phyloP scores from a whole-genome alignment of 2,113 vertebrate species.

The Phalacrocorax pelagicus region DNA sequence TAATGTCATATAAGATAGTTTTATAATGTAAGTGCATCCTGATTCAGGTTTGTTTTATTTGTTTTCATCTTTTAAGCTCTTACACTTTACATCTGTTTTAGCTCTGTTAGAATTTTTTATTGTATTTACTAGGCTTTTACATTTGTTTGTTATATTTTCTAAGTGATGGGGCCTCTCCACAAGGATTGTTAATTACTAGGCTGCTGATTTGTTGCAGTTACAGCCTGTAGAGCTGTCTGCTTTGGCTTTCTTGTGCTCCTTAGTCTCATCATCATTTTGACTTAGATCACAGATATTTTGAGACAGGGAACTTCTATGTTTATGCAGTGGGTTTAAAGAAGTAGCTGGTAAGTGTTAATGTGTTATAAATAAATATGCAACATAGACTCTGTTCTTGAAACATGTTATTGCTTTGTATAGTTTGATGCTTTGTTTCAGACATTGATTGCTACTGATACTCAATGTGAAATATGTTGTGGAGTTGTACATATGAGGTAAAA shows the following conservation, averaged over 20 bases:
- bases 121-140: neutral
- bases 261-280: neutral
- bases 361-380: neutral
- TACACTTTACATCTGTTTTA: neutral
- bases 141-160: neutral
- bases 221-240: neutral
- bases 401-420: neutral
- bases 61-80: neutral
- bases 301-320: neutral
- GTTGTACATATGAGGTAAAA: neutral
- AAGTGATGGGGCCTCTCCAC: neutral
- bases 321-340: neutral
- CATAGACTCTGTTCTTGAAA: neutral
- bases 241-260: neutral
- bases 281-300: neutral
- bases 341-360: neutral
- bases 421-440: neutral
- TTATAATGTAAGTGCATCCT: neutral
- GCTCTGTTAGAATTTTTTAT: neutral
- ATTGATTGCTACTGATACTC: neutral
- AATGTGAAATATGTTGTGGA: neutral
- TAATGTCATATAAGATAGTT: neutral
- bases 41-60: neutral
- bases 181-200: neutral
- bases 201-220: neutral